Conservation (phyloP, 2,113 vertebrate genomes). For the Corythoichthys intestinalis region DNA sequence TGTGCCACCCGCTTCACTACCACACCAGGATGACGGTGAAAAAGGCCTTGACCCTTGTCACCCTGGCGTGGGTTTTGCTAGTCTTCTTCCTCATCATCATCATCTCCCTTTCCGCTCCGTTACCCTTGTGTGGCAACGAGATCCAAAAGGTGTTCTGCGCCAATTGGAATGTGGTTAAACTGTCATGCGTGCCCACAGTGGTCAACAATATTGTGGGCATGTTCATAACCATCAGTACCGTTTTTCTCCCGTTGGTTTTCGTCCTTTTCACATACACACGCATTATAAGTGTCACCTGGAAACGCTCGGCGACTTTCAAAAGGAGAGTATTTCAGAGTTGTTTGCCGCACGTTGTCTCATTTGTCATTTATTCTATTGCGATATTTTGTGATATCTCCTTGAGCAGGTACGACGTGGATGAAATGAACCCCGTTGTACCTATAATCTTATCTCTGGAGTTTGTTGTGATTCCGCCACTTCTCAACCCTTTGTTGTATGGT, state of each 20-base stretch:
- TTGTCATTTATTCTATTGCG: conserved; percentile 24
- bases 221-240: conserved; percentile 11
- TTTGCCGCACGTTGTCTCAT: conserved; percentile 39
- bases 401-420: conserved; percentile 18
- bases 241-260: conserved; percentile 20
- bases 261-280: conserved; percentile 35
- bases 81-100: background rate
- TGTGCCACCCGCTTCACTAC: conserved; percentile 50
- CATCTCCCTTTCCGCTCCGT: background rate
- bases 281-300: conserved; percentile 29
- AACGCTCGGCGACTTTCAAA: conserved; percentile 29
- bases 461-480: conserved; percentile 37
- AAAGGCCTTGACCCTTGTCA: conserved; percentile 11
- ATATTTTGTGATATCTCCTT: conserved; percentile 30
- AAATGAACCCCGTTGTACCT: conserved; percentile 25
- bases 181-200: conserved; percentile 32
- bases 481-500: conserved; percentile 43
- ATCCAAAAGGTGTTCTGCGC: conserved; percentile 34
- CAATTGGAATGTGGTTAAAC: conserved; percentile 37
- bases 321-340: conserved; percentile 34
- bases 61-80: conserved; percentile 23
- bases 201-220: conserved; percentile 24
- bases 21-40: conserved; percentile 29
- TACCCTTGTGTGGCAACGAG: conserved; percentile 44
- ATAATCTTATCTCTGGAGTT: conserved; percentile 42